Evolutionary conservation across 2,797 vertebrate species (phyloP).

Genomic region (Jordanella pulchra): DNA sequence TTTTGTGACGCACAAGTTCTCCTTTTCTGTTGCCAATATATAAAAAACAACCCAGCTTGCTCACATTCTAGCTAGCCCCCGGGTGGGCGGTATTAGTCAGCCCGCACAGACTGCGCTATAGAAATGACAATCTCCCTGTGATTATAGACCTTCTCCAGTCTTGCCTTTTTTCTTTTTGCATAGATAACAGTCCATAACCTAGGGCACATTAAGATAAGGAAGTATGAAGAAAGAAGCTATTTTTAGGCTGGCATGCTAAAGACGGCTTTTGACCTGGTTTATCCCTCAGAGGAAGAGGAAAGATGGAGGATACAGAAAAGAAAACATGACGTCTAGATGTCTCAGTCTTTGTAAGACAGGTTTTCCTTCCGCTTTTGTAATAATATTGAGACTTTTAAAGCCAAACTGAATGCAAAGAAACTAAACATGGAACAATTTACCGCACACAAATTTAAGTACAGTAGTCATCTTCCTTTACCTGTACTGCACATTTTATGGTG

Average conservation of each 20-base stretch:
- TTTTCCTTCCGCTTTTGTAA: slow-evolving; percentile 14
- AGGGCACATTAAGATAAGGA: slow-evolving; percentile 53
- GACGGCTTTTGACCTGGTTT: slow-evolving; percentile 75
- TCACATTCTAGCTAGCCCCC: slow-evolving; percentile 21
- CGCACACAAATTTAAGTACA: no score
- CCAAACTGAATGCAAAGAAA: neutral
- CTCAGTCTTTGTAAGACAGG: slow-evolving; percentile 13
- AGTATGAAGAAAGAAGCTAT: slow-evolving; percentile 62
- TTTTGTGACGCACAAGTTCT: slow-evolving; percentile 38
- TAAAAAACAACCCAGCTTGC: slow-evolving; percentile 24
- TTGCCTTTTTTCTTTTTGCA: slow-evolving; percentile 39
- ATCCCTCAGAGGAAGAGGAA: slow-evolving; percentile 53
- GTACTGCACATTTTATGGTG: no score
- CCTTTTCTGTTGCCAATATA: slow-evolving; percentile 32
- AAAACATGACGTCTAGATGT: slow-evolving; percentile 47
- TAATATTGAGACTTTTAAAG: neutral
- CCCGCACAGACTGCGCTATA: slow-evolving; percentile 31
- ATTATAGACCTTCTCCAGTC: slow-evolving; percentile 37
- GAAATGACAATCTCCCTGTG: slow-evolving; percentile 38
- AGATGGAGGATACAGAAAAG: slow-evolving; percentile 41
- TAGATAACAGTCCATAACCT: slow-evolving; percentile 50
- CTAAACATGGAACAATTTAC: neutral
- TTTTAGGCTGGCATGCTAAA: slow-evolving; percentile 68
- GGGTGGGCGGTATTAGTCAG: slow-evolving; percentile 45
- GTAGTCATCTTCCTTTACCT: no score